phyloP scores from a whole-genome alignment of 30 jellyfish, hydroid and myxozoan species.

The Mastigias papua region DNA sequence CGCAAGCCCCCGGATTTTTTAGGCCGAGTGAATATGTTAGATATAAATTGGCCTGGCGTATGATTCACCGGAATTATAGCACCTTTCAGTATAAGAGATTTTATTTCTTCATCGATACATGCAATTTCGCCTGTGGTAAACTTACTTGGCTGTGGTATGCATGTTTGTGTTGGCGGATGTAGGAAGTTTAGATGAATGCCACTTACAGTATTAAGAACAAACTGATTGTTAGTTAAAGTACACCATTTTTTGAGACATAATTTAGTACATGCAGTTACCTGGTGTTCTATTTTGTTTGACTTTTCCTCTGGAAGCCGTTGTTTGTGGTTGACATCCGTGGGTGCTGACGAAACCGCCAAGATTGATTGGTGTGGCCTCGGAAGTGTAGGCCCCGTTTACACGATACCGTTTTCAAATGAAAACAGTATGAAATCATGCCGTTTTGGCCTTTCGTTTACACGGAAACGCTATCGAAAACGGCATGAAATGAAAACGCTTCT shows the following conservation, averaged over 20 bases:
- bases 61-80: background rate
- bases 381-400: too few relatives aligned
- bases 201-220: slow-evolving; percentile 1
- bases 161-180: background rate
- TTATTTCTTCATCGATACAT: background rate
- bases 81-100: background rate
- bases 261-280: background rate
- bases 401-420: too few relatives aligned
- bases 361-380: slow-evolving; percentile 2
- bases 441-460: too few relatives aligned
- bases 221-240: background rate
- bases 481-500: too few relatives aligned
- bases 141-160: background rate
- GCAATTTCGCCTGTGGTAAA: background rate
- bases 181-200: slow-evolving; percentile 9
- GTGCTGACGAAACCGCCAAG: background rate
- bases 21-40: slow-evolving; percentile 17
- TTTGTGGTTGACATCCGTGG: background rate
- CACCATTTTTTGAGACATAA: background rate
- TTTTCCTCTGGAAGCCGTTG: background rate
- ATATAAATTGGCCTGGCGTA: background rate
- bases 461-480: too few relatives aligned
- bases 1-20: slow-evolving; percentile 12
- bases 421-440: too few relatives aligned
- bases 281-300: background rate